Evolutionary conservation across 2,888 invertebrate genomes (phyloP), one percentile per base, ranked within the genome.

Genomic region (Pseudococcus jackbeardsleyi): DNA sequence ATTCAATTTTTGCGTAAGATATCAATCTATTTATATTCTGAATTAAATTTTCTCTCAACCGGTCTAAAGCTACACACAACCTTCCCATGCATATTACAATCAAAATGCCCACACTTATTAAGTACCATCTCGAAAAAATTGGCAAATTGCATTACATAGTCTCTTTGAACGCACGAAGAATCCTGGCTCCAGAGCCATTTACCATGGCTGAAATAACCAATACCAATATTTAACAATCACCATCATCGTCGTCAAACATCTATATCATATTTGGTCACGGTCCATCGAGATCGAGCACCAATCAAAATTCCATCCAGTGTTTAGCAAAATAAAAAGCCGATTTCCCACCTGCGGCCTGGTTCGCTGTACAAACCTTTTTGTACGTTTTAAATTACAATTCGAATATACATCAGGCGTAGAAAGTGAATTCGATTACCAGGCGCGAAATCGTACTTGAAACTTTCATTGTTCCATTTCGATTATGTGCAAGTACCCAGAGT

Each of bases 401-500:
- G 33, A 72, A 33, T 33, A 72, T 72, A 22, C 26, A 72, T 12
- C 59, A 17, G 68, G 68, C 68, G 68, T 72, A 72, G 68, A 72
- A 72, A 72, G 68, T 72, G 33, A 59, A 59, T 59, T 59, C 59
- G 59, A 59, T 59, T 59, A 59, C 6, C 5, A 59, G 33, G 68
- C 68, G 68, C 68, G 68, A 72, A 72, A 72, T 72, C 68, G 68
- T 33, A 72, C 68, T 72, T 33, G 26, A 72, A 59, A 72, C 68
- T 72, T 72, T 22, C 68, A 72, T 72, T 72, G 68, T 72, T 72
- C 33, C 15, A 12, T 26, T 72, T 33, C 68, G 68, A 72, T 72
- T 59, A 59, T 33, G 26, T 59, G 19, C 59, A n/a, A n/a, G 9
- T 59, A 59, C 59, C 11, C 54, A 15, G 0, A 0, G 26, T 33